Evolutionary conservation across 1,140 invertebrate species (phyloP).

Genomic region (Aleiodes sp.): DNA sequence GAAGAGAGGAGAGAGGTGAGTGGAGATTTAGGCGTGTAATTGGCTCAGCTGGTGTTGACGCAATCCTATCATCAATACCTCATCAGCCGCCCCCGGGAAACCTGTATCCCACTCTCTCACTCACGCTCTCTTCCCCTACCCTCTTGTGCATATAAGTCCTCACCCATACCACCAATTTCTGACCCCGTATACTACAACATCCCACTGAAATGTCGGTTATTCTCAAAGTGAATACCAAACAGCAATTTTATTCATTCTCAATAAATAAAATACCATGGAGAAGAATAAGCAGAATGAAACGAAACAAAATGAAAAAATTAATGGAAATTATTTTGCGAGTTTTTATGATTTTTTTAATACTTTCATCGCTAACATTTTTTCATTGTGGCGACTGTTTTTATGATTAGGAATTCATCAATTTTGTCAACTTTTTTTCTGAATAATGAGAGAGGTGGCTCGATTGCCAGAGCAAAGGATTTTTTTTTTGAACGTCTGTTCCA

Average conservation of each 20-base stretch:
- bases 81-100: slow-evolving; percentile 64
- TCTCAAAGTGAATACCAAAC: slow-evolving; percentile 22
- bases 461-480: no score
- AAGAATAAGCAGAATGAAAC: background rate
- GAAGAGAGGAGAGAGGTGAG: slow-evolving; percentile 34
- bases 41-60: slow-evolving; percentile 68
- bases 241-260: background rate
- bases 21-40: slow-evolving; percentile 65
- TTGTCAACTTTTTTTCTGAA: no score
- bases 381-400: no score
- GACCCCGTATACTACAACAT: slow-evolving; percentile 23
- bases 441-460: no score
- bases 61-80: slow-evolving; percentile 68
- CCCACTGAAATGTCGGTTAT: background rate
- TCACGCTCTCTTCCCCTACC: slow-evolving; percentile 25
- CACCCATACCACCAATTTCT: slow-evolving; percentile 10
- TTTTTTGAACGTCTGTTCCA: no score
- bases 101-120: slow-evolving; percentile 56
- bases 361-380: no score
- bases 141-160: slow-evolving; percentile 9
- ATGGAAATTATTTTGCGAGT: no score
- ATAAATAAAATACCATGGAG: background rate
- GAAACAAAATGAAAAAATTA: no score
- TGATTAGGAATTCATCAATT: no score
- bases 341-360: no score